Conservation (phyloP, 2,113 vertebrate genomes). For the Menura novaehollandiae region DNA sequence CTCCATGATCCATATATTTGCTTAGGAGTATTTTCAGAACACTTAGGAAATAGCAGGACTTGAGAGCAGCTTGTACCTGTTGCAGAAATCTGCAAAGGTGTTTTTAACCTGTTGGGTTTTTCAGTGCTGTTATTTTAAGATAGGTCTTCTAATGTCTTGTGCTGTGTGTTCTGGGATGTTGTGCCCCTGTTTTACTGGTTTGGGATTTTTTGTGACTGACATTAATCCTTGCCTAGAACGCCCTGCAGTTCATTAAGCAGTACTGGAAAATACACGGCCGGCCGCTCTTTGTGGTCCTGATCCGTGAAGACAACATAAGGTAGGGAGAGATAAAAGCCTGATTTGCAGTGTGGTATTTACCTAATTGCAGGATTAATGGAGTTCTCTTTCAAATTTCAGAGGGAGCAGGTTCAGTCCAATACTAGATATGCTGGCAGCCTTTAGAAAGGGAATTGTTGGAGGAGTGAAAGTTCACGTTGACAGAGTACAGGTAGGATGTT, state of each 20-base stretch:
- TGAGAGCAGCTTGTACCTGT: neutral
- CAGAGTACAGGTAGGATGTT: constrained; percentile 86
- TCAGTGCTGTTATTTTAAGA: neutral
- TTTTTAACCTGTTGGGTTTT: neutral
- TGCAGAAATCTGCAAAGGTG: neutral
- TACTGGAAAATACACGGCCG: constrained; percentile 97
- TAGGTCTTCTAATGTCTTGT: neutral
- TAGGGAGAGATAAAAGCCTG: constrained; percentile 35
- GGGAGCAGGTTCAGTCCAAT: constrained; percentile 96
- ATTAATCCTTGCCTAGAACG: constrained; percentile 76
- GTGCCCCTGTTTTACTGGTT: neutral
- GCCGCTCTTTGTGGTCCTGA: constrained; percentile 92
- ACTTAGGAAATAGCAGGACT: neutral
- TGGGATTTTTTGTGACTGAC: neutral
- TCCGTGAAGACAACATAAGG: constrained; percentile 98
- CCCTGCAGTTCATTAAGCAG: constrained; percentile 96
- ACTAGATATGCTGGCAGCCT: constrained; percentile 94
- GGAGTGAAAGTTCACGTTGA: constrained; percentile 97
- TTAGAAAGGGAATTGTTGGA: constrained; percentile 90
- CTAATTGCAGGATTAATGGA: neutral
- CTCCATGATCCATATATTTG: neutral
- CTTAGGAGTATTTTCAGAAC: neutral
- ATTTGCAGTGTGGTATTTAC: neutral
- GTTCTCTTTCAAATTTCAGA: constrained; percentile 69
- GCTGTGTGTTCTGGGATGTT: neutral